Conservation (phyloP, 2,888 invertebrate species). For the Calephelis perditalis region DNA sequence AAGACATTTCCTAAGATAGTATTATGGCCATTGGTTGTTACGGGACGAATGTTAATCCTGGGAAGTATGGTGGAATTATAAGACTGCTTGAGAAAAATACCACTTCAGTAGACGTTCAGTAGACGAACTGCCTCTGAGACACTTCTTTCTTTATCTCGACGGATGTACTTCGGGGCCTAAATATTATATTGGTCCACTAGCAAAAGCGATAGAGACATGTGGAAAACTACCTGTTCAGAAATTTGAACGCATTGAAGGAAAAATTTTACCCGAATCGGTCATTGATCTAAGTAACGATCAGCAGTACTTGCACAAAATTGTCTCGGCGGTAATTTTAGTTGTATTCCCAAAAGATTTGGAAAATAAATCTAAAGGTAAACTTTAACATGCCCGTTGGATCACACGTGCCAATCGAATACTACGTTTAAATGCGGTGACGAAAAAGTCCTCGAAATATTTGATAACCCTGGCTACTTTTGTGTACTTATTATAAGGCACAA, state of each 20-base stretch:
- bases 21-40: too few relatives aligned
- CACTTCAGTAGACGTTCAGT: too few relatives aligned
- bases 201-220: neutral
- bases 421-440: neutral
- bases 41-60: too few relatives aligned
- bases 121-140: neutral
- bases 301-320: too few relatives aligned
- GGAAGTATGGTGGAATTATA: too few relatives aligned
- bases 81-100: too few relatives aligned
- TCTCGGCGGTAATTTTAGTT: too few relatives aligned
- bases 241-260: neutral
- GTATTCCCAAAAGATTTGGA: too few relatives aligned
- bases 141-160: constrained; percentile 3
- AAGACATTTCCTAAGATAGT: too few relatives aligned
- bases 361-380: neutral
- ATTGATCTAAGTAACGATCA: neutral
- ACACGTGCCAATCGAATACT: constrained; percentile 1
- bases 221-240: neutral
- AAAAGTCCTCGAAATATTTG: neutral
- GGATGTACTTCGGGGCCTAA: constrained; percentile 2
- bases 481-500: too few relatives aligned
- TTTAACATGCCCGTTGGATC: neutral
- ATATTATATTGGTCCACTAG: neutral
- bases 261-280: neutral
- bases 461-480: neutral